Evolutionary conservation across 2,113 vertebrate genomes (phyloP).

Genomic region (Telmatochromis brachygnathus): DNA sequence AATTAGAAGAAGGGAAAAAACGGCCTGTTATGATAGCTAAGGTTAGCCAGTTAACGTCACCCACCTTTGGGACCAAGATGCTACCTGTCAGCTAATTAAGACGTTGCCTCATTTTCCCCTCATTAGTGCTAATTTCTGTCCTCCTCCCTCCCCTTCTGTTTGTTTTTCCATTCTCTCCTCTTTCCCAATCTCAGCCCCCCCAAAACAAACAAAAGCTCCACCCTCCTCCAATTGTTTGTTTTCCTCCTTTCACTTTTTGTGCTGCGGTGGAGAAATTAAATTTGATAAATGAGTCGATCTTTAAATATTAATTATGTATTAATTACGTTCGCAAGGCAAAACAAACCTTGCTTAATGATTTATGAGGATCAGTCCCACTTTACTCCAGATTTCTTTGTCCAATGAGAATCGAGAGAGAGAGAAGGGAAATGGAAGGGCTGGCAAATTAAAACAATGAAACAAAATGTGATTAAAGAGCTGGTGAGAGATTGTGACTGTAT

Average conservation of each 20-base stretch:
- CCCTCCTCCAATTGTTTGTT: slow-evolving; percentile 48
- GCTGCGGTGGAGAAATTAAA: slow-evolving; percentile 70
- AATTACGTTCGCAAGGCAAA: slow-evolving; percentile 78
- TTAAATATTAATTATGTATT: slow-evolving; percentile 85
- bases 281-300: slow-evolving; percentile 79
- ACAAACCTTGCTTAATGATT: slow-evolving; percentile 80
- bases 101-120: slow-evolving; percentile 36
- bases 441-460: slow-evolving; percentile 45
- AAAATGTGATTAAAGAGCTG: not conserved
- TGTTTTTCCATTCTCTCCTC: not conserved
- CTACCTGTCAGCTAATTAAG: slow-evolving; percentile 65
- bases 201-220: not conserved
- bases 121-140: slow-evolving; percentile 53
- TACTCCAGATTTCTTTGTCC: slow-evolving; percentile 67
- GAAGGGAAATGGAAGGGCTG: slow-evolving; percentile 30
- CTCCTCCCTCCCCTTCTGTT: slow-evolving; percentile 28
- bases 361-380: slow-evolving; percentile 73
- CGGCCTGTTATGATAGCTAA: fast-evolving
- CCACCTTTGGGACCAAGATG: slow-evolving; percentile 17
- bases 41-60: not conserved
- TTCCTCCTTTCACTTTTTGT: slow-evolving; percentile 37
- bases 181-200: not conserved
- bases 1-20: not conserved
- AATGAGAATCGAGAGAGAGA: slow-evolving; percentile 55
- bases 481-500: not conserved